Evolutionary conservation across 2,797 vertebrate genomes (phyloP).

Genomic region (Helicolenus hilgendorfi): DNA sequence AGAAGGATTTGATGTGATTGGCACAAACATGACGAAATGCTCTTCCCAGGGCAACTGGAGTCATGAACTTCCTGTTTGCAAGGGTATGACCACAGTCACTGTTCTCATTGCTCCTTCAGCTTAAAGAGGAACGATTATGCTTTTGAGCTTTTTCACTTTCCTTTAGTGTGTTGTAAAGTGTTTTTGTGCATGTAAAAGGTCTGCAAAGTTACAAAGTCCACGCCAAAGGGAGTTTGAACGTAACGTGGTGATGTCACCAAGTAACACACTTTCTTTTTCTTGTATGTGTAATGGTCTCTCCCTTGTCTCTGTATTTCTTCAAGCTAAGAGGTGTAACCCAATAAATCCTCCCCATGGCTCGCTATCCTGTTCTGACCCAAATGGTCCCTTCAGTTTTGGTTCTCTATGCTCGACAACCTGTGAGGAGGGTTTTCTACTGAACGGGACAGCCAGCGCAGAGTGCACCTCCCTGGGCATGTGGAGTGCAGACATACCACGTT

Average conservation of each 20-base stretch:
- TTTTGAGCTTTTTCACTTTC: fast-evolving
- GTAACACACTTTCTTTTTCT: not conserved
- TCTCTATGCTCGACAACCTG: conserved; percentile 71
- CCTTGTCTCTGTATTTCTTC: not conserved
- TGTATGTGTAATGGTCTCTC: not conserved
- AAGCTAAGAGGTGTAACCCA: conserved; percentile 43
- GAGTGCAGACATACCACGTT: conserved; percentile 19
- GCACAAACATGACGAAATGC: conserved; percentile 70
- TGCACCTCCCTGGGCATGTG: conserved; percentile 67
- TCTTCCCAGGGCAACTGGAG: conserved; percentile 75
- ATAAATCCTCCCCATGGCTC: conserved; percentile 36
- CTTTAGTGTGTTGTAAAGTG: too few relatives aligned
- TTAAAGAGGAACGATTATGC: not conserved
- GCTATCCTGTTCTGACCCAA: conserved; percentile 53
- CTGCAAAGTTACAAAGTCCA: too few relatives aligned
- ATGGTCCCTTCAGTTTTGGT: conserved; percentile 69
- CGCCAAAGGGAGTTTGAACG: too few relatives aligned
- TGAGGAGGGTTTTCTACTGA: conserved; percentile 69
- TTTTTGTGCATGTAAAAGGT: too few relatives aligned
- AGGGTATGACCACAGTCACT: conserved; percentile 56
- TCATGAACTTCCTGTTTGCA: conserved; percentile 71
- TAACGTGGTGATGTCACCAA: too few relatives aligned
- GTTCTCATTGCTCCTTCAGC: not conserved
- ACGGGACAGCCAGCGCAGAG: conserved; percentile 46
- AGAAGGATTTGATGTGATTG: conserved; percentile 76